Evolutionary conservation across 64 coral and sea anemone genomes (phyloP), one percentile per base, ranked within the genome.

Genomic region (Trachythela sp.): DNA sequence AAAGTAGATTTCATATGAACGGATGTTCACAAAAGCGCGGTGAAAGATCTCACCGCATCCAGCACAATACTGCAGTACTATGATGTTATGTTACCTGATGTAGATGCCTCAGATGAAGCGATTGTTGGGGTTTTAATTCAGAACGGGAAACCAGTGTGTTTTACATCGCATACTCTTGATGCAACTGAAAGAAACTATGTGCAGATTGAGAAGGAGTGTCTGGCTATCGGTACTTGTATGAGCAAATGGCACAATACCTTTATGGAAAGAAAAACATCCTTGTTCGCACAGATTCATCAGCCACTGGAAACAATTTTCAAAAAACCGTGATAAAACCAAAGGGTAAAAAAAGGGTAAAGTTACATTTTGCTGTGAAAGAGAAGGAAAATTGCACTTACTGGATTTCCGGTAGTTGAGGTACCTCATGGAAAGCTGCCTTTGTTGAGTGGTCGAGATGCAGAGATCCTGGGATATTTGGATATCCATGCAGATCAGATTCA

Each of bases 251-350:
- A 92, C 68, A 38, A 32, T 92, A 84, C 15, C 41, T 68, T 10
- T 91, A 84, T 39, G 86, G 91, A 14, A 56, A 71, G 35, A 26
- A 77, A 22, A 76, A 22, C 13, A 83, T 83, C 1, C 84, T 0
- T n/a, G 91, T 92, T 67, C 64, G 87, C 48, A 92, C 91, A 77
- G 91, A 88, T n/a, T 51, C 50, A 92, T 41, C 86, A 91, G 59
- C 90, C 84, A 2, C 30, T 86, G n/a, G n/a, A n/a, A n/a, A n/a
- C n/a, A n/a, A n/a, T n/a, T n/a, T n/a, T n/a, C n/a, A n/a, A n/a
- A n/a, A 84, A 51, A 92, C 87, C 60, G 27, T 92, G 60, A 87
- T 0, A 3, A 92, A 92, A 48, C 85, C 85, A 9, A 18, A 87
- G 31, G 40, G 31, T 17, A 13, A 60, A 14, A 33, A 85, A 5